Percentiles rank a stretch among this genome's conserved stretches.
Conservation (phyloP, 2,797 vertebrate species). For the Scleropages formosus region DNA sequence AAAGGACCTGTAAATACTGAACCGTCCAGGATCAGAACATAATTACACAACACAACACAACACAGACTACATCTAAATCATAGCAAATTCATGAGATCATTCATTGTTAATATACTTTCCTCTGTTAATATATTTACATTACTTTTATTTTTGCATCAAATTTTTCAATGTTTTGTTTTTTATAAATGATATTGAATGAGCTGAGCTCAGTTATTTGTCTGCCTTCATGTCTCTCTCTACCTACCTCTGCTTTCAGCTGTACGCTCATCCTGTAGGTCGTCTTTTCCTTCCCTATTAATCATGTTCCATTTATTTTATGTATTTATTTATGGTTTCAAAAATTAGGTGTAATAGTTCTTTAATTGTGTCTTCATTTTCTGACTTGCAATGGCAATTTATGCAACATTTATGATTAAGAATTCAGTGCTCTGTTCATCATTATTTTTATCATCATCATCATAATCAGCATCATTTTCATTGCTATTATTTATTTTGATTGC, state of each 20-base stretch:
- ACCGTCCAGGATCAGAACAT: constrained; percentile 71
- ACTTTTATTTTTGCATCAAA: constrained; percentile 13
- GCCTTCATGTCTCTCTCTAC: constrained; percentile 53
- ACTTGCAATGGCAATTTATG: constrained; percentile 58
- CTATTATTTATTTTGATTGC: constrained; percentile 42
- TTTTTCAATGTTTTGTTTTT: constrained; percentile 40
- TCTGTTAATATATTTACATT: constrained; percentile 36
- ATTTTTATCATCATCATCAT: constrained; percentile 24
- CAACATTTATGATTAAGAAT: constrained; percentile 40
- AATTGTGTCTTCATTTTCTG: constrained; percentile 34
- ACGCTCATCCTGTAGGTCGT: constrained; percentile 45
- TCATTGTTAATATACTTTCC: constrained; percentile 54
- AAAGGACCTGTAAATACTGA: constrained; percentile 87
- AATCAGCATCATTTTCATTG: constrained; percentile 6
- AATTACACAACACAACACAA: constrained; percentile 40
- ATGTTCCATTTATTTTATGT: constrained; percentile 11
- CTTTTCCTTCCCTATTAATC: constrained; percentile 18
- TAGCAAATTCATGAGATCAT: constrained; percentile 37
- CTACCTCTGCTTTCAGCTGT: constrained; percentile 58
- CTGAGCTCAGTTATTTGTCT: constrained; percentile 36
- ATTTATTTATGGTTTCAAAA: constrained; percentile 27
- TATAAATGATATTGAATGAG: constrained; percentile 50
- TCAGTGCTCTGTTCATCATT: constrained; percentile 28
- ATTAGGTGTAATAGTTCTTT: constrained; percentile 55
- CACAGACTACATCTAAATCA: constrained; percentile 46